Evolutionary conservation across 35 echinoderm and acorn worm genomes (phyloP), one percentile per base, ranked within the genome.

Genomic region (Holothuria glaberrima): DNA sequence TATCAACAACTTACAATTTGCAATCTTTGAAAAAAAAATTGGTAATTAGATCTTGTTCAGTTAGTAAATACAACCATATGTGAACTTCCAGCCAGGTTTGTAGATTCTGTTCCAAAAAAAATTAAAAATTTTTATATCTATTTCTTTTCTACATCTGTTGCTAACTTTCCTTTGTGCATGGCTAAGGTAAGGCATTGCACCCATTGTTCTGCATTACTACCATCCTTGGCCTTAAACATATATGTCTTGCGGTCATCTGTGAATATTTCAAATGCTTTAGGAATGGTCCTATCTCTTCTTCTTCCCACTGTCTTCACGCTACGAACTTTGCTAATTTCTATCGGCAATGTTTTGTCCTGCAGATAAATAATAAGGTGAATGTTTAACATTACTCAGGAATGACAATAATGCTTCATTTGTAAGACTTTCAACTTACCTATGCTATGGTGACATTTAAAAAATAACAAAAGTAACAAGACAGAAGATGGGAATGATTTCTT

Each of bases 161-260:
- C 62, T 12, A 36, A 50, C 31, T 87, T 87, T 68, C 85, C 85
- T 87, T 87, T 87, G 44, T 50, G 80, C 87, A 99, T 92, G 45
- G 97, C 97, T 62, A 99, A 76, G 18, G 97, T 99, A n/a, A 99
- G 85, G 50, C 97, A 99, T 74, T 99, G 97, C 0, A 99, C 97
- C 97, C 97, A 99, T 48, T 99, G 97, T 59, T 99, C 97, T 22
- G 97, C 97, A 9, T 94, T 94, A 25, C 73, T 91, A 6, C 97
- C 94, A 50, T 99, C 97, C 77, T 92, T 92, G 27, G 97, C 88
- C 86, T 99, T 99, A 57, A 99, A 95, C 59, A 95, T 85, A 79
- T 99, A 99, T 9, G 97, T 95, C 91, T 95, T 99, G 80, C 90
- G 88, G 78, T 99, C 97, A 18, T 92, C 93, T 0, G 97, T 99